Evolutionary conservation across 2,113 vertebrate species (phyloP).

Genomic region (Garra rufa): DNA sequence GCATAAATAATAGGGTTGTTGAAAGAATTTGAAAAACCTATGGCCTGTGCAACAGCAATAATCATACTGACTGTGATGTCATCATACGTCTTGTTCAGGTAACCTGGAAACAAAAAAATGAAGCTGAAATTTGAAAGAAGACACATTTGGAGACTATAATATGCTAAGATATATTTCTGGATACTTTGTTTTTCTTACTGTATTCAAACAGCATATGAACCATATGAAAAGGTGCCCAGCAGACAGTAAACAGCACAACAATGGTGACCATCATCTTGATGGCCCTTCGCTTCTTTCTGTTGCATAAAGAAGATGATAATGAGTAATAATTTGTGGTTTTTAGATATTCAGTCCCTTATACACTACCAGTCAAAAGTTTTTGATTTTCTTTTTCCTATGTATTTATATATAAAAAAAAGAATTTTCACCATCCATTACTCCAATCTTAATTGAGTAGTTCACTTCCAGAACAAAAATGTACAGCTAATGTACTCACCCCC

Average conservation of each 20-base stretch:
- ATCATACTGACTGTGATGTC: constrained; percentile 79
- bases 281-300: constrained; percentile 82
- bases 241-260: constrained; percentile 82
- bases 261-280: constrained; percentile 85
- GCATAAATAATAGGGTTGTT: constrained; percentile 84
- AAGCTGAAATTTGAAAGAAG: background rate
- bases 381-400: too few species aligned
- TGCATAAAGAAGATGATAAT: background rate
- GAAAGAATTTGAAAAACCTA: constrained; percentile 85
- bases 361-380: background rate
- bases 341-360: background rate
- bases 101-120: constrained; percentile 64
- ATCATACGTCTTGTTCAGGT: constrained; percentile 78
- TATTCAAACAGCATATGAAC: constrained; percentile 84
- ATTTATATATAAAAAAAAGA: too few species aligned
- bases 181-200: constrained; percentile 68
- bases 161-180: background rate
- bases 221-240: constrained; percentile 84
- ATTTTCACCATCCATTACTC: too few species aligned
- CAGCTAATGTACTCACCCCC: too few species aligned
- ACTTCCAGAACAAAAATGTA: too few species aligned
- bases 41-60: constrained; percentile 79
- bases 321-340: background rate
- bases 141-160: background rate
- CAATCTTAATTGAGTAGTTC: too few species aligned